Conservation (phyloP, 2,113 vertebrate genomes). For the Pangasianodon hypophthalmus region DNA sequence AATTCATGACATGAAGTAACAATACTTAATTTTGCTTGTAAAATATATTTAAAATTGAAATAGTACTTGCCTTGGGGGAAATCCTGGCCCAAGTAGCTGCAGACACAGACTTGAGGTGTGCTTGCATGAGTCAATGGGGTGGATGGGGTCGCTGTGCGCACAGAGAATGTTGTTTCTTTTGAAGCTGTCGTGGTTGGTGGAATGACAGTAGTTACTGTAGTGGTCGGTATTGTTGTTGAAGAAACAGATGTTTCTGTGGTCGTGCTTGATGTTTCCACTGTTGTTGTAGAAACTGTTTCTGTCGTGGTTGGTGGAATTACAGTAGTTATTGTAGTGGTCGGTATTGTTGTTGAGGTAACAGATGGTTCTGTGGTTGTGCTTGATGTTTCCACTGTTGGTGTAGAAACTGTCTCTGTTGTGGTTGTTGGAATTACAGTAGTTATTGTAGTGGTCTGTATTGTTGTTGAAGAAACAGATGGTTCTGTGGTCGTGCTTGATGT, state of each 20-base stretch:
- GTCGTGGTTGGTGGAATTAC: neutral
- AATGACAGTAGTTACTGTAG: neutral
- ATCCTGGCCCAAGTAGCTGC: constrained; percentile 52
- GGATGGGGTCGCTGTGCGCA: neutral
- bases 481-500: neutral
- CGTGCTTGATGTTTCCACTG: neutral
- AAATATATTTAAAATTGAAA: neutral
- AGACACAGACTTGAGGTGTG: constrained; percentile 51
- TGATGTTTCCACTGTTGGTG: neutral
- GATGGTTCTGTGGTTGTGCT: neutral
- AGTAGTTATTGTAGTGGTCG: neutral
- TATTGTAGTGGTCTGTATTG: neutral
- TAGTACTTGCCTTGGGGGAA: constrained; percentile 61
- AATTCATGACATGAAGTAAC: too few relatives aligned
- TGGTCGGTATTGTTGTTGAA: neutral
- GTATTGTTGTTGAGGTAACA: neutral
- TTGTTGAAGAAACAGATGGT: neutral
- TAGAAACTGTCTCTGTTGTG: neutral
- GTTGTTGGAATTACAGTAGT: neutral
- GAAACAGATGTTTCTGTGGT: neutral
- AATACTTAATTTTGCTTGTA: neutral
- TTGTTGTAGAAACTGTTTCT: constrained; percentile 20
- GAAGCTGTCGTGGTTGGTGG: neutral
- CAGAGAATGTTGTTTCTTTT: neutral
- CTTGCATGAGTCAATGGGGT: neutral